Percentiles rank a stretch among this genome's conserved stretches.
Conservation (phyloP, 1,140 invertebrate genomes). For the Hyphantria cunea region DNA sequence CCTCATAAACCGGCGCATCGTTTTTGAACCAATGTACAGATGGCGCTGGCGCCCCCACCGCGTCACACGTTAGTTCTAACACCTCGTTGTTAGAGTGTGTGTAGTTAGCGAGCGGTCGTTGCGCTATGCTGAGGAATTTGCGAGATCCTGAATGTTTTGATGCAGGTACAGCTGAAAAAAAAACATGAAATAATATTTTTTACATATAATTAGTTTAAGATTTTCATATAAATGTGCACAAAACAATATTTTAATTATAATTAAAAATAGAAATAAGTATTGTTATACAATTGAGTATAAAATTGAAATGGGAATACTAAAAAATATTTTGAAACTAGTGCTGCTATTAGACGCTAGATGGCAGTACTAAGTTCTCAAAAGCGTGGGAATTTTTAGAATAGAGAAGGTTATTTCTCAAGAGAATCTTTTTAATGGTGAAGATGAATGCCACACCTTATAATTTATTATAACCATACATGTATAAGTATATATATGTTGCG, state of each 20-base stretch:
- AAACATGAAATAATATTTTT: conserved; percentile 6
- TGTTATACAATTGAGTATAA: too few relatives aligned
- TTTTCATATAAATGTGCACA: too few relatives aligned
- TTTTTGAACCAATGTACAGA: conserved; percentile 86
- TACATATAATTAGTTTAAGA: background rate
- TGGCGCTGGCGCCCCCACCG: conserved; percentile 86
- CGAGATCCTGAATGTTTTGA: conserved; percentile 13
- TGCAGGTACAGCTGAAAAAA: conserved; percentile 38
- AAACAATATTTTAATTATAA: too few relatives aligned
- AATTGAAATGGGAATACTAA: too few relatives aligned
- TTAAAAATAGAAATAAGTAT: too few relatives aligned
- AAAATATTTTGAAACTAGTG: background rate
- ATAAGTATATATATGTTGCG: too few relatives aligned
- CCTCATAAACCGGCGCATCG: conserved; percentile 83
- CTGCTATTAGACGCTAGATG: conserved; percentile 13
- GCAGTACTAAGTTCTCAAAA: background rate
- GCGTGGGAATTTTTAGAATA: too few relatives aligned
- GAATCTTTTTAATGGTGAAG: too few relatives aligned
- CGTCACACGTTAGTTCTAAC: conserved; percentile 86
- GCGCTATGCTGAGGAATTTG: conserved; percentile 80
- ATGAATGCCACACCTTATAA: too few relatives aligned
- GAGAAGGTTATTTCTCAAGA: too few relatives aligned
- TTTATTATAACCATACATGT: too few relatives aligned
- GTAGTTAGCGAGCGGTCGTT: conserved; percentile 66
- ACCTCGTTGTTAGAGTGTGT: conserved; percentile 70